Conservation (phyloP, 64 coral and sea anemone genomes). For the Montipora sp. region DNA sequence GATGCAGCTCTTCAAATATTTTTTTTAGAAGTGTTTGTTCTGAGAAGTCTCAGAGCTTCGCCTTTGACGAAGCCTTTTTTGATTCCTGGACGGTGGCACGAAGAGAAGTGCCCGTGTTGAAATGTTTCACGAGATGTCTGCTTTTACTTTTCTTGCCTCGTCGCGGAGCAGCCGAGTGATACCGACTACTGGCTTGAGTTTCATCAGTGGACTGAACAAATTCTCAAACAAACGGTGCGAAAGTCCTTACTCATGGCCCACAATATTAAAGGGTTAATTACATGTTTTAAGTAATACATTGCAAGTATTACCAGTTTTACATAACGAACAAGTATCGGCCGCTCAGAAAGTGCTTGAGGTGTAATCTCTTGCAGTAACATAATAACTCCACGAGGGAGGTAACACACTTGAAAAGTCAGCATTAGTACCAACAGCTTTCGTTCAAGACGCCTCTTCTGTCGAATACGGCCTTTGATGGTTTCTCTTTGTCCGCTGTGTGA, state of each 20-base stretch:
- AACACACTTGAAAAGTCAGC: constrained; percentile 78
- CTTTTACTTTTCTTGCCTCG: not conserved
- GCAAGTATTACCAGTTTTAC: constrained; percentile 60
- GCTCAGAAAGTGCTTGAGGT: not conserved
- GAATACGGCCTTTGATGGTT: constrained; percentile 9
- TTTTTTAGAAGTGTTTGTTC: no score
- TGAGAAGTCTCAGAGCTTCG: no score
- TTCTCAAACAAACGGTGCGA: constrained; percentile 43
- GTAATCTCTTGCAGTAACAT: constrained; percentile 62
- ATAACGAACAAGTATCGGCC: constrained; percentile 5
- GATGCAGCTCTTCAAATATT: no score
- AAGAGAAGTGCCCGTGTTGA: no score
- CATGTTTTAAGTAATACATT: constrained; percentile 87
- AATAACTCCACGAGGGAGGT: constrained; percentile 73
- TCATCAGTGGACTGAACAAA: no score
- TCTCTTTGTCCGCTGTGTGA: not conserved
- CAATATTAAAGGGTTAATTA: constrained; percentile 78
- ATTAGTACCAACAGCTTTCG: constrained; percentile 73
- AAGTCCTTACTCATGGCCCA: constrained; percentile 89
- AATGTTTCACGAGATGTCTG: constrained; percentile 29
- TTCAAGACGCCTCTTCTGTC: constrained; percentile 57
- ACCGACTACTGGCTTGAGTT: not conserved
- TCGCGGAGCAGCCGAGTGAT: no score
- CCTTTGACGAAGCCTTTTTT: no score
- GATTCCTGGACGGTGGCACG: no score